Conservation (phyloP, 2,888 invertebrate genomes). For the Celastrina argiolus region DNA sequence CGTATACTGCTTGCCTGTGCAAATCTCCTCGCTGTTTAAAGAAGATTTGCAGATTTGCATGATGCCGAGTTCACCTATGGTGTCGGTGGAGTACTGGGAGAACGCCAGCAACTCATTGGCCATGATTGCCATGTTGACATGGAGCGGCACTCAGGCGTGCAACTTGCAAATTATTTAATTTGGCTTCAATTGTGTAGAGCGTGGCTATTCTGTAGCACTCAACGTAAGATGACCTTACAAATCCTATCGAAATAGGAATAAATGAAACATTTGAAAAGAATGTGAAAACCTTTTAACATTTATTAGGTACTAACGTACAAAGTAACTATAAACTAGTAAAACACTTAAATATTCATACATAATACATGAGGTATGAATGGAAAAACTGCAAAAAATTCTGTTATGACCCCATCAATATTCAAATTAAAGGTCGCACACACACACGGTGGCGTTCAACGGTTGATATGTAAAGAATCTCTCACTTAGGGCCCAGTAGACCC, state of each 20-base stretch:
- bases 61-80: too few relatives aligned
- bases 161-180: too few relatives aligned
- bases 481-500: constrained; percentile 65
- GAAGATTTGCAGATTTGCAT: too few relatives aligned
- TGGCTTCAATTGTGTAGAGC: too few relatives aligned
- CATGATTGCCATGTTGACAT: too few relatives aligned
- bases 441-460: constrained; percentile 64
- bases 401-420: constrained; percentile 65
- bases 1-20: too few relatives aligned
- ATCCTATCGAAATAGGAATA: background rate
- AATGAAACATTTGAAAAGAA: background rate
- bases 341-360: constrained; percentile 34
- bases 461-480: constrained; percentile 70
- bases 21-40: too few relatives aligned
- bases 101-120: too few relatives aligned
- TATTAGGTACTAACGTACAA: background rate
- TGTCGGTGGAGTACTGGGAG: too few relatives aligned
- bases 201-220: too few relatives aligned
- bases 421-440: constrained; percentile 65
- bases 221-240: too few relatives aligned
- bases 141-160: too few relatives aligned
- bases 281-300: background rate
- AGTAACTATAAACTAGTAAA: constrained; percentile 4
- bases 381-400: constrained; percentile 49
- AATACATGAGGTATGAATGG: constrained; percentile 45